A percentile compares a stretch with the other conserved stretches of the same genome.
These are phyloP conservation scores for Lindbergichthys nudifrons DNA, from an alignment of 2,797 vertebrate genomes.

Conservation along the genomic window DNA sequence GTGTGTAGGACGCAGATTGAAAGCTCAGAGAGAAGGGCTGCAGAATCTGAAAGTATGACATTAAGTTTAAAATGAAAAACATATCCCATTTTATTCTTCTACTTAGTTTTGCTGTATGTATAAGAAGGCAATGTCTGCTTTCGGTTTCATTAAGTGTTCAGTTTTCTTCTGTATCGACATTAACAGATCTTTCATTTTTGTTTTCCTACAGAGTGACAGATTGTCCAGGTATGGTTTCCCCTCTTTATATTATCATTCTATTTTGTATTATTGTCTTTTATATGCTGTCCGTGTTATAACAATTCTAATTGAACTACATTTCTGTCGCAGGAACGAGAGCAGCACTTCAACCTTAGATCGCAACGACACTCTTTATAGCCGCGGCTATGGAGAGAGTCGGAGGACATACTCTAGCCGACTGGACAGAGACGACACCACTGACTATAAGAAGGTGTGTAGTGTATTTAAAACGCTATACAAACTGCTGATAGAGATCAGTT, in stretches of 20 bases:
- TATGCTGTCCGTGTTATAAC: neutral
- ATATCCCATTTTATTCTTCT: neutral
- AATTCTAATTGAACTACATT: neutral
- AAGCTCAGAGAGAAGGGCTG: constrained; percentile 21
- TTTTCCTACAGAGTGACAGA: constrained; percentile 88
- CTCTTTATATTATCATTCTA: fast-evolving
- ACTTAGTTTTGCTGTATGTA: neutral
- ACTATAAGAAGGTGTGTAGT: constrained; percentile 94
- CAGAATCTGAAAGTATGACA: neutral
- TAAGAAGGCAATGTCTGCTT: neutral
- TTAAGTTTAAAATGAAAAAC: neutral
- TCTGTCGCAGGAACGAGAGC: constrained; percentile 83
- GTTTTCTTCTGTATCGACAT: neutral
- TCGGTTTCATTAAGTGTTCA: neutral
- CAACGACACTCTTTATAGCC: constrained; percentile 86
- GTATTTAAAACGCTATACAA: neutral
- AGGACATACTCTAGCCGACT: constrained; percentile 89
- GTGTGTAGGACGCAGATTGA: constrained; percentile 8
- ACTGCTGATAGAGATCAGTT: neutral
- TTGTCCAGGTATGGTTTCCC: constrained; percentile 89
- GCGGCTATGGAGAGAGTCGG: constrained; percentile 89
- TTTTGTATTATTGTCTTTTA: neutral
- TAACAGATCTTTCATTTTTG: constrained; percentile 28
- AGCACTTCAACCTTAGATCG: constrained; percentile 84
- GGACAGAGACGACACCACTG: constrained; percentile 92